Evolutionary conservation across 2,888 invertebrate species (phyloP), one percentile per base, ranked within the genome.

Genomic region (Trichogramma dendrolimi): DNA sequence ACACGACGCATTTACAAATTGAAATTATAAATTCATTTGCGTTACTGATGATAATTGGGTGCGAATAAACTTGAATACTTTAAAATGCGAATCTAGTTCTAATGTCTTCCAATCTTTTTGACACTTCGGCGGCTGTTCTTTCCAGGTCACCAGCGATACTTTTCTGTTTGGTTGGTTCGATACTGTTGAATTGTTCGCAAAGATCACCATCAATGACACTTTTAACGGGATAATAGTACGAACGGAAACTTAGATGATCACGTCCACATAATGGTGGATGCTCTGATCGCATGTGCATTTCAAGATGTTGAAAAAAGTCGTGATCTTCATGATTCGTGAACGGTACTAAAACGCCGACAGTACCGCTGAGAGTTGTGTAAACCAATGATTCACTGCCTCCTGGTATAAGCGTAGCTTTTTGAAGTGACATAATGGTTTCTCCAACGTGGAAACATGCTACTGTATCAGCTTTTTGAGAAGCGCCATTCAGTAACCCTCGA

Each of bases 231-330:
- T 93, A 97, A 81, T 98, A 98, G 75, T 95, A 96, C 64, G 97
- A 97, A 71, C 99, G 86, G 81, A 91, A 99, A 0, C 96, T 94
- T 41, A 99, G 83, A 80, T 99, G 99, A 80, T 99, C 99, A 27
- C 99, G 84, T 0, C 99, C 99, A 81, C 97, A 96, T 0, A 99
- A 81, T 0, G 99, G 97, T 0, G 96, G 86, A 80, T 96, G 92
- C 80, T 99, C 98, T 67, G 95, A 93, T 57, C 99, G 84, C 95
- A 99, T 95, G 79, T 99, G 97, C 98, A 99, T 99, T 80, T 99
- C 99, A 67, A 99, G 82, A 81, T 98, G 96, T 77, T 98, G 97
- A 83, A 99, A 99, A 80, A 99, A 98, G 78, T 99, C 99, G 72
- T 96, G 96, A 80, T 99, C 98, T 82, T 98, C 96, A 71, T 94